Percentiles rank a stretch among this genome's conserved stretches.
phyloP scores from a whole-genome alignment of 2,797 vertebrate species.

The Phrynocephalus guinanensis region DNA sequence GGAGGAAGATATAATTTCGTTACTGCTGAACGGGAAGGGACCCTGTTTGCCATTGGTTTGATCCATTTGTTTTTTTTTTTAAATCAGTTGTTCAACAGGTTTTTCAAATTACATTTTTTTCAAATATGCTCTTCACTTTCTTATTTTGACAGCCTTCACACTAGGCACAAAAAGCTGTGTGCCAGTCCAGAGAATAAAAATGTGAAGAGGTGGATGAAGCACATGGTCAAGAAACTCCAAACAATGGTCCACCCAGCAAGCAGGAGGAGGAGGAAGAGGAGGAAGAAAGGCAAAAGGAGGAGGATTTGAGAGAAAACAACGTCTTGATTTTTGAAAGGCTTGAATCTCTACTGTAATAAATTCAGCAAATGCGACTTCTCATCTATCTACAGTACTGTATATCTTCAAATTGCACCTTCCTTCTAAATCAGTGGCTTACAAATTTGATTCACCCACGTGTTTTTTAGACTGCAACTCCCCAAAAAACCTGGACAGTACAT shows the following conservation, averaged over 20 bases:
- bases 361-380: not conserved
- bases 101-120: not conserved
- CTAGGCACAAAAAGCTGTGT: conserved; percentile 73
- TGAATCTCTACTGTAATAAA: not conserved
- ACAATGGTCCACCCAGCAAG: conserved; percentile 10
- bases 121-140: conserved; percentile 20
- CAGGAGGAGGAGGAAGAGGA: conserved; percentile 50
- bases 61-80: not conserved
- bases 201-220: conserved; percentile 71
- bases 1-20: too few relatives aligned
- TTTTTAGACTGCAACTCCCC: not conserved
- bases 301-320: conserved; percentile 21
- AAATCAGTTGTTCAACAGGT: not conserved
- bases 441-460: not conserved
- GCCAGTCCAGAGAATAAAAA: conserved; percentile 63
- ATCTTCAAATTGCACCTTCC: not conserved
- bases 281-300: not conserved
- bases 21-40: too few relatives aligned
- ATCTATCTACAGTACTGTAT: not conserved
- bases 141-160: conserved; percentile 67
- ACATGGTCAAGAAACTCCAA: conserved; percentile 39
- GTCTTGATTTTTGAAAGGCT: conserved; percentile 16
- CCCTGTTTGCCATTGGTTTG: not conserved
- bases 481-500: not conserved
- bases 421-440: not conserved